Evolutionary conservation across 64 coral and sea anemone species (phyloP), one percentile per base, ranked within the genome.

Genomic region (Pachyseris speciosa): DNA sequence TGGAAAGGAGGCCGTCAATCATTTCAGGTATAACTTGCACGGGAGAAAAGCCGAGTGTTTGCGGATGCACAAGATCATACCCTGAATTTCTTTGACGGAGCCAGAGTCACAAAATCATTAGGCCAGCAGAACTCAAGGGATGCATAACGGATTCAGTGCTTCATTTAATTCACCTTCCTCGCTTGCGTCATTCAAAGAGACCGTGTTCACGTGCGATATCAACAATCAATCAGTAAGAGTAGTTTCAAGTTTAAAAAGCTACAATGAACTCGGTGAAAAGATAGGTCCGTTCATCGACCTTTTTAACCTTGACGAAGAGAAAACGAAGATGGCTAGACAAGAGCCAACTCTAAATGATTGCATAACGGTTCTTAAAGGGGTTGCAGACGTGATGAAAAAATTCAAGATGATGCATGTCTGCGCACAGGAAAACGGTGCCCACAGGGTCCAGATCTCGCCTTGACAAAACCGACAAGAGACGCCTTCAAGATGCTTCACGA

Each of bases 391-490:
- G 7, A 78, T 89, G 70, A 76, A 40, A 89, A 37, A 55, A 19
- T 65, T 78, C 29, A 58, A 89, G 27, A 41, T 24, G 11, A 73
- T 19, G 71, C 72, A 79, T 28, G 37, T 59, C 5, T 17, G 12
- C 37, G 74, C 16, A 78, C 74, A 10, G 43, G 74, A 43, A 27
- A 28, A 30, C 55, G 76, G 37, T 63, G 74, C 55, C 73, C 63
- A 22, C 74, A 79, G 30, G 87, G 53, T 0, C 39, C 74, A 67
- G 74, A 90, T 68, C 58, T 90, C 2, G 73, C 57, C 24, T 69
- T 90, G 10, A 68, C 74, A 30, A 90, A 90, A 52, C 87, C 87
- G 47, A 24, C 41, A 1, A 90, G 87, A 29, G 87, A 80, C 31
- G 50, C 87, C 27, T 90, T 90, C 37, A 58, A 45, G 11, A 91